Evolutionary conservation across 2,797 vertebrate genomes (phyloP).

Genomic region (Lophotriccus pileatus): DNA sequence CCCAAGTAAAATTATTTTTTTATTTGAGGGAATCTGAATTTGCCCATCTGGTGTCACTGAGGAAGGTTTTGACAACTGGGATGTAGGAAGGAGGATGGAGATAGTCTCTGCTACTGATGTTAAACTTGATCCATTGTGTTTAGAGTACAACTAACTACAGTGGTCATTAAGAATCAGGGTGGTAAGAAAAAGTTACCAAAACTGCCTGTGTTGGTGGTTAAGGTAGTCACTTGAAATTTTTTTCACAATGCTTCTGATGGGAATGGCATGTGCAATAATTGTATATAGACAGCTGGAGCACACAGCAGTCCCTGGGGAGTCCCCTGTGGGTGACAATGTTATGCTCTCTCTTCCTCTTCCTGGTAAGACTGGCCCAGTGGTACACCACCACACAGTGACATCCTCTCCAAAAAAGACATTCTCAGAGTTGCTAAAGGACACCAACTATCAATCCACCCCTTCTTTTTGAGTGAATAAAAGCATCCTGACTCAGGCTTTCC

Average conservation of each 20-base stretch:
- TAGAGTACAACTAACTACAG: background rate
- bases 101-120: background rate
- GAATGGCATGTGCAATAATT: background rate
- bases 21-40: background rate
- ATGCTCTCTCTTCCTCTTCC: background rate
- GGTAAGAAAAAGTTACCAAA: background rate
- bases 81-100: background rate
- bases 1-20: background rate
- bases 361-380: background rate
- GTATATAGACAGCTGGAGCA: background rate
- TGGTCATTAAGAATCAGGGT: background rate
- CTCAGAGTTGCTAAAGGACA: background rate
- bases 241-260: background rate
- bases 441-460: background rate
- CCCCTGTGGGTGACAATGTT: background rate
- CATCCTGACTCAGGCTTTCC: background rate
- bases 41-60: background rate
- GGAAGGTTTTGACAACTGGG: background rate
- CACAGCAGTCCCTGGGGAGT: background rate
- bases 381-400: background rate
- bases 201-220: background rate
- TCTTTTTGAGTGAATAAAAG: background rate
- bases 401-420: background rate
- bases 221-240: background rate
- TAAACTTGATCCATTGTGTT: background rate